Base-by-base conservation (phyloP, 2,888 invertebrate species). In the Antheraea yamamai region DNA sequence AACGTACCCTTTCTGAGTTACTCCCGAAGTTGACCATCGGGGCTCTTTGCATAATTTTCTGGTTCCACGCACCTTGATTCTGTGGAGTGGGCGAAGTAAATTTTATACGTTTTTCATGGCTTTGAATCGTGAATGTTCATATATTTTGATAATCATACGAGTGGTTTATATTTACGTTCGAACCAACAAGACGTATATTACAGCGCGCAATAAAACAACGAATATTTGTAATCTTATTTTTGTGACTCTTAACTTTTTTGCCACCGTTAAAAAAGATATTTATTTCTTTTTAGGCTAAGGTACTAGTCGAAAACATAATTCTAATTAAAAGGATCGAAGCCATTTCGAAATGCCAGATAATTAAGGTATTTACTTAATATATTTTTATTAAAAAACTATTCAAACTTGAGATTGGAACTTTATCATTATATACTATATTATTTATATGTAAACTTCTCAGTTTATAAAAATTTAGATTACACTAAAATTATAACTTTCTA, bases 1-100 rank as follows among this genome's bases (percentile, higher is more conserved):
- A 81, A 80, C 47, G 79, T 72, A 78, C 82, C 85, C 83, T 81
- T 78, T 75, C 78, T 78, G 76, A 76, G 79, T 61, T 64, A 70
- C 35, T 77, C 76, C 77, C 76, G 79, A 79, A 78, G 82, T 83
- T 89, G 92, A 91, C 92, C 92, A 91, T 83, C 85, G 81, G 87
- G 83, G 87, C 89, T 91, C 86, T 91, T 89, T 91, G 89, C 91
- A 93, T 94, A 92, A 89, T 92, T 92, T 92, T 88, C 85, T 84
- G 85, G 84, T 79, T 85, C 83, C 83, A 80, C 82, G 82, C 88
- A 88, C 85, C 87, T 92, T 93, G 93, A 93, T 92, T 93, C 94
- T 85, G 86, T 75, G 68, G 75, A 75, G 75, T 73, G 75, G 58
- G 72, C n/a, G 14, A 12, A 23, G 23, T 12, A 30, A 61, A 35